These are phyloP conservation scores for Saguinus imperator DNA, from an alignment of 2,113 vertebrate genomes.

Conservation along the genomic window DNA sequence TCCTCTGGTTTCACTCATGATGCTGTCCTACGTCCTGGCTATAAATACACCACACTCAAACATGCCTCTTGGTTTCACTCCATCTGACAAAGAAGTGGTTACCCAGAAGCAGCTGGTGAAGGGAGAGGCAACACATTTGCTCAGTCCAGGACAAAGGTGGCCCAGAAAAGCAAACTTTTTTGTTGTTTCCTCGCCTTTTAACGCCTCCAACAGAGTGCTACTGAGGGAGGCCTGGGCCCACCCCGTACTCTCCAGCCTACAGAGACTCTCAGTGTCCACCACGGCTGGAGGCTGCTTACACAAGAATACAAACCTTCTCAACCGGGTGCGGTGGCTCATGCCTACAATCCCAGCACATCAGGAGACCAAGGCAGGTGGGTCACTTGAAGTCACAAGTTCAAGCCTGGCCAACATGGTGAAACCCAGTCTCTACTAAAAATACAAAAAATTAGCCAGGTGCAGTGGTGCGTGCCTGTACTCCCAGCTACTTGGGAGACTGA, in stretches of 20 bases:
- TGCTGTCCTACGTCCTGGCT: background rate
- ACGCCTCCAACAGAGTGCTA: background rate
- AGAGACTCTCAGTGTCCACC: background rate
- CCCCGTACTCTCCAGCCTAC: no score
- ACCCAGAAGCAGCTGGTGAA: background rate
- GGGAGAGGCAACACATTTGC: background rate
- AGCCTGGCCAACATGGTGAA: no score
- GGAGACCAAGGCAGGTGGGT: no score
- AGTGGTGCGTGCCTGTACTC: no score
- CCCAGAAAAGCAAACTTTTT: background rate
- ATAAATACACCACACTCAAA: background rate
- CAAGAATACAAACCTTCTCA: no score
- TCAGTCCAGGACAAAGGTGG: background rate
- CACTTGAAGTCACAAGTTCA: no score
- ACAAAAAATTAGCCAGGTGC: no score
- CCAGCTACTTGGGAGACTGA: no score
- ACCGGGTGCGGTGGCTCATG: no score
- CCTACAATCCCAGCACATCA: no score
- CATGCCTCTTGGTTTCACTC: background rate
- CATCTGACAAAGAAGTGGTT: background rate
- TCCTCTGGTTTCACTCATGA: background rate
- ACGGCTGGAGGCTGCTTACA: background rate
- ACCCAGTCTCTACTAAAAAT: no score
- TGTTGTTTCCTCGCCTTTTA: background rate
- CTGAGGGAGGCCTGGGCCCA: background rate